Evolutionary conservation across 2,888 invertebrate species (phyloP).

Genomic region (Macrosoma leucophasiata): DNA sequence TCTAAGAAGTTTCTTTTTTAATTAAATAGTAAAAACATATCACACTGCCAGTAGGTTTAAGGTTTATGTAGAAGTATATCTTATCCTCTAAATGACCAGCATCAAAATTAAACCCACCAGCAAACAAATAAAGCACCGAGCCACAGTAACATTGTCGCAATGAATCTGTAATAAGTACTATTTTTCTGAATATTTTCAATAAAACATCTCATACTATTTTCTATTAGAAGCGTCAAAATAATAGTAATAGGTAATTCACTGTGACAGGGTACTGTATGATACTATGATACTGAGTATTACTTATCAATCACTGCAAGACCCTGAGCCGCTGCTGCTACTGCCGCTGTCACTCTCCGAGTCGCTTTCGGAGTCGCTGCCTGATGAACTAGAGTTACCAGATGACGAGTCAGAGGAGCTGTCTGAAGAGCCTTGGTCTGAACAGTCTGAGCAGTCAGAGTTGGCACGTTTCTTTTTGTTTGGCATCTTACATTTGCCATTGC

Average conservation of each 20-base stretch:
- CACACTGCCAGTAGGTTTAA: slow-evolving; percentile 19
- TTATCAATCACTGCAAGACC: slow-evolving; percentile 41
- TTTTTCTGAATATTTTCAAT: too few species aligned
- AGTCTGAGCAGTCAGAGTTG: slow-evolving; percentile 42
- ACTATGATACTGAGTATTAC: too few species aligned
- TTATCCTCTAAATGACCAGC: slow-evolving; percentile 35
- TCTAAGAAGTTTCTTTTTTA: slow-evolving; percentile 19
- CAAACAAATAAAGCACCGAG: slow-evolving; percentile 23
- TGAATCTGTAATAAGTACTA: too few species aligned
- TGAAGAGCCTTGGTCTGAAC: slow-evolving; percentile 48
- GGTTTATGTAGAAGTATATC: slow-evolving; percentile 13
- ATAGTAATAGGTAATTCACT: too few species aligned
- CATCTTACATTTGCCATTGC: slow-evolving; percentile 55
- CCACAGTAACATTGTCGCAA: too few species aligned
- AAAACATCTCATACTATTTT: too few species aligned
- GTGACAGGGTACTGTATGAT: too few species aligned
- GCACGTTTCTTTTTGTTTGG: slow-evolving; percentile 57
- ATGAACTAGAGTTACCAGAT: slow-evolving; percentile 46
- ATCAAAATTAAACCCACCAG: slow-evolving; percentile 30
- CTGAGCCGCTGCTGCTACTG: slow-evolving; percentile 41
- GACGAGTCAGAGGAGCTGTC: slow-evolving; percentile 49
- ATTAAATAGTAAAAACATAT: slow-evolving; percentile 18
- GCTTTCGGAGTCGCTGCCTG: slow-evolving; percentile 46
- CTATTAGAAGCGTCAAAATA: too few species aligned
- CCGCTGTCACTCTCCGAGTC: slow-evolving; percentile 38